These are phyloP conservation scores for Phrynocephalus vlangalii DNA, from an alignment of 2,797 vertebrate genomes.

Conservation along the genomic window DNA sequence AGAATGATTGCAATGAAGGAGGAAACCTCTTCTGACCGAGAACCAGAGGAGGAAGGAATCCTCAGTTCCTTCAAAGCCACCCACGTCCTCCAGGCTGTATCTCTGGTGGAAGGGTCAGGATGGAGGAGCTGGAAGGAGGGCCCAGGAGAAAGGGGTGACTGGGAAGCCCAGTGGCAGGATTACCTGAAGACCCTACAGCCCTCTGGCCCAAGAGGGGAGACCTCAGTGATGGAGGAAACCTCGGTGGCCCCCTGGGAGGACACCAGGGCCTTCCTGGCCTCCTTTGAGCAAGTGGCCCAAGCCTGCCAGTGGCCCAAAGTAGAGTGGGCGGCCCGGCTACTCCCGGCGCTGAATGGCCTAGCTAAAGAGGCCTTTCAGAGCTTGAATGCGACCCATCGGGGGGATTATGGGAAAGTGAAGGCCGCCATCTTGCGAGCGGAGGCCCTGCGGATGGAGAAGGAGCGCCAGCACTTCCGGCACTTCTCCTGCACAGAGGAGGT, in stretches of 20 bases:
- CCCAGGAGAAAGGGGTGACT: background rate
- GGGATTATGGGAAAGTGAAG: too few species aligned
- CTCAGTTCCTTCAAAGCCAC: background rate
- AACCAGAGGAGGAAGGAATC: too few species aligned
- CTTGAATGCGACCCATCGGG: slow-evolving; percentile 9
- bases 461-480: too few species aligned
- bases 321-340: background rate
- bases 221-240: background rate
- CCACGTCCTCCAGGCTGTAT: background rate
- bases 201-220: background rate
- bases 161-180: slow-evolving; percentile 1
- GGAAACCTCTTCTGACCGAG: background rate
- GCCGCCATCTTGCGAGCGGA: too few species aligned
- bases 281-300: slow-evolving; percentile 14
- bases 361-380: background rate
- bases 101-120: background rate
- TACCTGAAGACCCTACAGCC: background rate
- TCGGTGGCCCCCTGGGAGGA: background rate
- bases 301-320: background rate
- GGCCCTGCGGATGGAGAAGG: too few species aligned
- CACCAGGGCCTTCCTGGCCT: background rate
- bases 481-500: too few species aligned
- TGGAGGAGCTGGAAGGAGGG: too few species aligned
- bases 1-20: background rate
- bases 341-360: background rate